Percentiles rank a stretch among this genome's conserved stretches.
Evolutionary conservation across 1,140 invertebrate genomes (phyloP).

Genomic region (Orchestia grillus): DNA sequence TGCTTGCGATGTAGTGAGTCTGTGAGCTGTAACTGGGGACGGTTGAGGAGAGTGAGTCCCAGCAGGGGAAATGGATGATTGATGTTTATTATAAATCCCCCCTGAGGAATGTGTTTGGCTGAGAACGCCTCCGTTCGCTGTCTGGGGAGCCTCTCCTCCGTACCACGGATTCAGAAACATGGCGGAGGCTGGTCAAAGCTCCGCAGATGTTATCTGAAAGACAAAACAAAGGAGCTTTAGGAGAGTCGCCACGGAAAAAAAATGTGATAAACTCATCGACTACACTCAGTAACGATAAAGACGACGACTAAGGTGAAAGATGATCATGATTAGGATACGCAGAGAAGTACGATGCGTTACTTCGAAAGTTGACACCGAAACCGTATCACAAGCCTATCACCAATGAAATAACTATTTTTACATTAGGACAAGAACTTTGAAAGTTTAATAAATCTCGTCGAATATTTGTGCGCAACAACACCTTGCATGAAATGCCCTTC

Average conservation of each 20-base stretch:
- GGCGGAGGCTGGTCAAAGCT: background rate
- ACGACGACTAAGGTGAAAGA: background rate
- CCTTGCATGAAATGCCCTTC: no score
- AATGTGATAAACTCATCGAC: background rate
- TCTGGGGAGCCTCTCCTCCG: slow-evolving; percentile 27
- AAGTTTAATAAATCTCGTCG: no score
- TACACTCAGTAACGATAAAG: background rate
- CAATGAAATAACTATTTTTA: background rate
- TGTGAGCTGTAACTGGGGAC: background rate
- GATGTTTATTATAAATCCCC: slow-evolving; percentile 3
- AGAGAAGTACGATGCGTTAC: background rate
- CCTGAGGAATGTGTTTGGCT: slow-evolving; percentile 32
- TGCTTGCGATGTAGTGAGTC: background rate
- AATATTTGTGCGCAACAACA: no score
- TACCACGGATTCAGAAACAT: slow-evolving; percentile 50
- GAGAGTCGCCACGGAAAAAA: background rate
- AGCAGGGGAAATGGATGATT: background rate
- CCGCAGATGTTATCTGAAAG: background rate
- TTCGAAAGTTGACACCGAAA: background rate
- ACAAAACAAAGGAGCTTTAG: background rate
- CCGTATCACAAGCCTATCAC: background rate
- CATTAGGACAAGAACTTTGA: no score
- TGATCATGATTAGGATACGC: background rate
- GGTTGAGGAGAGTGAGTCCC: slow-evolving; percentile 14
- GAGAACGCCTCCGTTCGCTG: slow-evolving; percentile 39